Evolutionary conservation across 2,113 vertebrate genomes (phyloP), one percentile per base, ranked within the genome.

Genomic region (Gavialis gangeticus): DNA sequence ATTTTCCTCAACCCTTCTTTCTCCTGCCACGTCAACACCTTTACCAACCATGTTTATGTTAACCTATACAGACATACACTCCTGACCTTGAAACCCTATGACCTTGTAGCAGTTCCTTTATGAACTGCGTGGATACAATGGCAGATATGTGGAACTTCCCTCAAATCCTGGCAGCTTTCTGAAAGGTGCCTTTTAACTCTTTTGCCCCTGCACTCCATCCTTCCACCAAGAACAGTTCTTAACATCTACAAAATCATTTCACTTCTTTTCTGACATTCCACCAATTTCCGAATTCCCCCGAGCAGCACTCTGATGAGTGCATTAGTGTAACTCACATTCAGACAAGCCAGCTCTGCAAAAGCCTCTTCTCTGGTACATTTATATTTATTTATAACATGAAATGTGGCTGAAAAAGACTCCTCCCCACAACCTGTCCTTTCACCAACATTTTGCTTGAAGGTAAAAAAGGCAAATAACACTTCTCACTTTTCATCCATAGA

Each of bases 401-500:
- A 82, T 12, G 54, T 59, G 59, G 13, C 3, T 2, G 25, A 85
- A 54, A 83, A n/a, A 77, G 55, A 82, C 22, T 24, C 25, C 24
- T 16, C 73, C 34, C 22, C 19, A 34, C 21, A 46, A 46, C 46
- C 10, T 56, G 5, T 37, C 58, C n/a, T 78, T 86, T 62, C 79
- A 34, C 10, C 46, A 34, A 37, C 17, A 10, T 59, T 30, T 75
- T 85, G 59, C 76, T 90, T 66, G 87, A 63, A 87, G 58, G 63
- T 46, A 46, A 46, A 46, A 80, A 0, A n/a, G 34, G 82, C 34
- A 78, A 75, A n/a, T 30, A 28, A 25, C 0, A 12, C 1, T 0
- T 5, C 10, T 34, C 54, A 71, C 73, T 76, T 6, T 16, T 84
- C 57, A 85, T 19, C 5, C 22, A 28, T 18, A 66, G 24, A 84